A percentile compares a stretch with the other conserved stretches of the same genome.
Conservation (phyloP, 1,140 invertebrate species). For the Limonius californicus region DNA sequence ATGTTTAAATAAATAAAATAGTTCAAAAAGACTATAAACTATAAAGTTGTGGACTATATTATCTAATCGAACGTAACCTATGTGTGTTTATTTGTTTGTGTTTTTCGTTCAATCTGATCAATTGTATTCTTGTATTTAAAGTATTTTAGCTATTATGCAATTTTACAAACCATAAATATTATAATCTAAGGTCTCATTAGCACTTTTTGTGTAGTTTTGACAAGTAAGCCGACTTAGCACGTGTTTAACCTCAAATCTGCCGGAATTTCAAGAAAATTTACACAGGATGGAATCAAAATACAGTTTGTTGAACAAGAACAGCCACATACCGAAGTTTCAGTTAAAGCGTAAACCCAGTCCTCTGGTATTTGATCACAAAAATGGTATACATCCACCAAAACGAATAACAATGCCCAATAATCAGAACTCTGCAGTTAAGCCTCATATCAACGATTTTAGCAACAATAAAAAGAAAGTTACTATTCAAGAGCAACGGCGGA, state of each 20-base stretch:
- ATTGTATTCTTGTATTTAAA: no score
- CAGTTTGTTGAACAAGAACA: background rate
- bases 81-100: no score
- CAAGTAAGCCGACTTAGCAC: background rate
- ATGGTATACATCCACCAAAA: slow-evolving; percentile 33
- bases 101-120: no score
- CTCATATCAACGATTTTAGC: no score
- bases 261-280: background rate
- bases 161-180: no score
- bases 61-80: no score
- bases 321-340: slow-evolving; percentile 19
- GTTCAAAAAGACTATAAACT: no score
- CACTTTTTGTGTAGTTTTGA: no score
- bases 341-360: slow-evolving; percentile 37
- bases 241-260: background rate
- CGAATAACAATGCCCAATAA: slow-evolving; percentile 26
- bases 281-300: background rate
- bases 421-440: background rate
- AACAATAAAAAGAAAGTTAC: slow-evolving; percentile 17
- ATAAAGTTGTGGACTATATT: no score
- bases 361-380: slow-evolving; percentile 35
- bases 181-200: no score
- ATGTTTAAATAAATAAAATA: no score
- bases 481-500: slow-evolving; percentile 51
- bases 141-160: no score